A percentile compares a stretch with the other conserved stretches of the same genome.
phyloP scores from a whole-genome alignment of 2,888 invertebrate genomes.

The Hydrotaea diabolus region DNA sequence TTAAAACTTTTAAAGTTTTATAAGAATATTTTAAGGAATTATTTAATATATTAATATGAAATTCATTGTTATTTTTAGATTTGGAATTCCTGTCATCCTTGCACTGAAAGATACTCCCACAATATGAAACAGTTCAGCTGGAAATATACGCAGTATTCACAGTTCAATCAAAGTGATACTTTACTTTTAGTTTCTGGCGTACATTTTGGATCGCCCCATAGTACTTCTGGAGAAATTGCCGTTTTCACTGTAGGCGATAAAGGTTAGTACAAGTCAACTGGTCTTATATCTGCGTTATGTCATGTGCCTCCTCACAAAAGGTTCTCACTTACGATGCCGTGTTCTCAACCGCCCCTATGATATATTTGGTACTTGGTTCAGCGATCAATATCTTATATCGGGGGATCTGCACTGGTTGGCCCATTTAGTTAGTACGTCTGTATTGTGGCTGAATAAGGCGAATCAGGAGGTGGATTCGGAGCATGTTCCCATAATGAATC shows the following conservation, averaged over 20 bases:
- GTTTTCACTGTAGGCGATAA: slow-evolving; percentile 86
- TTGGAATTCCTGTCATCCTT: slow-evolving; percentile 89
- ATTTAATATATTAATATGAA: no score
- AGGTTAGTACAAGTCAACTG: no score
- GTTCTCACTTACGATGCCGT: slow-evolving; percentile 86
- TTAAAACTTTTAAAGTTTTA: no score
- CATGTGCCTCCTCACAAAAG: slow-evolving; percentile 81
- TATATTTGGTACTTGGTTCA: slow-evolving; percentile 94
- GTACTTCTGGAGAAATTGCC: slow-evolving; percentile 93
- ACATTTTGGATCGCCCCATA: slow-evolving; percentile 87
- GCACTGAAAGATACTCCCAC: slow-evolving; percentile 85
- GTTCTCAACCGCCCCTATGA: slow-evolving; percentile 92
- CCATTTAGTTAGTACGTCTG: slow-evolving; percentile 87
- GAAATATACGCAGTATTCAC: slow-evolving; percentile 93
- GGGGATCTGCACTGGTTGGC: slow-evolving; percentile 91
- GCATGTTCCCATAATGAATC: slow-evolving; percentile 88
- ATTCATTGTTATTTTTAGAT: slow-evolving; percentile 82
- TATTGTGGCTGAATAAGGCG: slow-evolving; percentile 91
- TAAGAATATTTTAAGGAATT: no score
- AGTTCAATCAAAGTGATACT: slow-evolving; percentile 91
- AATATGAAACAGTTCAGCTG: slow-evolving; percentile 91
- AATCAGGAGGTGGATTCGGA: slow-evolving; percentile 90
- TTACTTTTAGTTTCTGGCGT: slow-evolving; percentile 91
- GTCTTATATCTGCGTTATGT: not conserved
- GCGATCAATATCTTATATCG: slow-evolving; percentile 89